Percentiles rank a stretch among this genome's conserved stretches.
Evolutionary conservation across 2,797 vertebrate genomes (phyloP).

Genomic region (Tadarida brasiliensis): DNA sequence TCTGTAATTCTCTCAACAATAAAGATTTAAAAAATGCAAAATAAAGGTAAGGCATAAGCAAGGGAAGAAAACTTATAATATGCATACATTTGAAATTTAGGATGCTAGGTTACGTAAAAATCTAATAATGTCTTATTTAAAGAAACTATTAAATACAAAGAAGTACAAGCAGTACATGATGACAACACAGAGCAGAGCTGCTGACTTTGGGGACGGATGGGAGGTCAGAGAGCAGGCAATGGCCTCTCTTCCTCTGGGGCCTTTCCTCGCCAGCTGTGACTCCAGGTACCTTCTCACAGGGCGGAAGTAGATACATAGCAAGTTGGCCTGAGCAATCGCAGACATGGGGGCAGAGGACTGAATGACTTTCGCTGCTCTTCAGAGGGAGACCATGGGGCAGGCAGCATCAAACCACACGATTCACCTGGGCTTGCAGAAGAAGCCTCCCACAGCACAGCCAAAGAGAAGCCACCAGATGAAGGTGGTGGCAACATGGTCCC

Average conservation of each 20-base stretch:
- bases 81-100: neutral
- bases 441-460: neutral
- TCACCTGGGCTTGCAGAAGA: neutral
- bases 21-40: no score
- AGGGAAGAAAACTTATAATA: neutral
- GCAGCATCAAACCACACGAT: neutral
- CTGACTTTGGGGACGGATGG: neutral
- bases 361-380: neutral
- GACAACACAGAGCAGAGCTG: neutral
- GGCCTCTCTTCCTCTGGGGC: slow-evolving; percentile 72
- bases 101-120: neutral
- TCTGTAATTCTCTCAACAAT: no score
- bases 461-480: neutral
- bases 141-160: slow-evolving; percentile 26
- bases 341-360: neutral
- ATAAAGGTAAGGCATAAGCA: neutral
- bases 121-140: neutral
- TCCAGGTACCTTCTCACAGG: neutral
- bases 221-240: slow-evolving; percentile 29
- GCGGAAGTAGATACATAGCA: no score
- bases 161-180: neutral
- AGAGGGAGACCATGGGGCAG: neutral
- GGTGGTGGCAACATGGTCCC: rapidly evolving
- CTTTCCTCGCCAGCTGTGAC: neutral
- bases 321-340: neutral